A percentile compares a stretch with the other conserved stretches of the same genome.
Evolutionary conservation across 2,888 invertebrate genomes (phyloP).

Genomic region (Philhelius pedissequus): DNA sequence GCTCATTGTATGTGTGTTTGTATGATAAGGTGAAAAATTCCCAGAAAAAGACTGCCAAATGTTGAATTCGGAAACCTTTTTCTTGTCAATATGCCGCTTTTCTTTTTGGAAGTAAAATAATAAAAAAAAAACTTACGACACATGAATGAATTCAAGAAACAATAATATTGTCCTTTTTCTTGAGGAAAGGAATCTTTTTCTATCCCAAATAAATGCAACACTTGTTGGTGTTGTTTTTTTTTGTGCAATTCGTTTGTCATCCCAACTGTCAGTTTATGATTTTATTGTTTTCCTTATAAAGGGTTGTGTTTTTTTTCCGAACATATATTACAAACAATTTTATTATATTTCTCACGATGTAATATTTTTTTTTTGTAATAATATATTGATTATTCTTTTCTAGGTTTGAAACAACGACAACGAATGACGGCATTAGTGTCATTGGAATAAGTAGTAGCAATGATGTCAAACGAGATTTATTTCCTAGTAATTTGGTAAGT

Average conservation of each 20-base stretch:
- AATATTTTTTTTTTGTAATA: background rate
- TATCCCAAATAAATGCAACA: background rate
- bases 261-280: constrained; percentile 8
- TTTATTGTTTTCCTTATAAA: background rate
- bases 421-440: constrained; percentile 71
- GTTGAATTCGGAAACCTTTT: background rate
- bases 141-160: constrained; percentile 19
- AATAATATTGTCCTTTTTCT: constrained; percentile 3
- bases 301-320: background rate
- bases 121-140: background rate
- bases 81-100: background rate
- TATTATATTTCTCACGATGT: constrained; percentile 16
- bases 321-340: background rate
- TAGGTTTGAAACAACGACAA: constrained; percentile 73
- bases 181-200: background rate
- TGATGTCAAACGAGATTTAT: constrained; percentile 56
- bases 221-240: background rate
- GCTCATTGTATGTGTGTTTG: background rate
- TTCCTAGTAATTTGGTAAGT: constrained; percentile 61
- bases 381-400: constrained; percentile 34
- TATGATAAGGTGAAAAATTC: constrained; percentile 26
- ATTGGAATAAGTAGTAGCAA: constrained; percentile 71
- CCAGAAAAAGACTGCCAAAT: background rate
- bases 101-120: background rate
- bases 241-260: constrained; percentile 41